Evolutionary conservation across 1,140 invertebrate genomes (phyloP).

Genomic region (Solenopsis fugax): DNA sequence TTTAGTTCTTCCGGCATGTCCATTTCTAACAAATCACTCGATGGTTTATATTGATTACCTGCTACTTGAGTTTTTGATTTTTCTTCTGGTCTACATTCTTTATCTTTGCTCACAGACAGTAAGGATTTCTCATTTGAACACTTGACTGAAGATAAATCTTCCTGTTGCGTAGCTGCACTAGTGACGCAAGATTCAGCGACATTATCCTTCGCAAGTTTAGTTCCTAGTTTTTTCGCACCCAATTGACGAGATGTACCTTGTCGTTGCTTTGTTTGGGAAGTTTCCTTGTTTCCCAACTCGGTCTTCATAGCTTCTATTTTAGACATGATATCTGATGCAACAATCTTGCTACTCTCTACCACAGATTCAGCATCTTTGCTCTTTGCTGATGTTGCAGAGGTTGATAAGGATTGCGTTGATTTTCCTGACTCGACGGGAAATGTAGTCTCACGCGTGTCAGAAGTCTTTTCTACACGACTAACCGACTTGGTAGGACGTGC

Average conservation of each 20-base stretch:
- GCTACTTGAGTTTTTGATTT: background rate
- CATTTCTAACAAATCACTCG: conserved; percentile 70
- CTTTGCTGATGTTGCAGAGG: background rate
- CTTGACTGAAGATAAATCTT: conserved; percentile 13
- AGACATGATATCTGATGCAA: background rate
- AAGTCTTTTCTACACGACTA: background rate
- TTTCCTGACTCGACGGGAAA: background rate
- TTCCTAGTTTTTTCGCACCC: conserved; percentile 77
- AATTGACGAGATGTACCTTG: conserved; percentile 40
- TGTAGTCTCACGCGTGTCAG: background rate
- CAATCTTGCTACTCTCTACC: background rate
- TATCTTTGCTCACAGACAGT: conserved; percentile 52
- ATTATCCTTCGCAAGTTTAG: conserved; percentile 50
- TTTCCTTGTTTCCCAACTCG: background rate
- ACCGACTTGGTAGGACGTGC: background rate
- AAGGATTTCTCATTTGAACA: conserved; percentile 36
- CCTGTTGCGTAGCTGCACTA: conserved; percentile 53
- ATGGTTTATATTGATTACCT: conserved; percentile 5
- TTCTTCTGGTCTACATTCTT: conserved; percentile 28
- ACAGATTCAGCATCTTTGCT: background rate
- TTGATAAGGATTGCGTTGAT: background rate
- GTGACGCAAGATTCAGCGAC: conserved; percentile 44
- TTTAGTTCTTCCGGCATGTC: conserved; percentile 83
- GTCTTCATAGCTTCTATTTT: background rate
- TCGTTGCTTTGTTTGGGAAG: background rate